These are phyloP conservation scores for Drosophila silvestris DNA, from an alignment of 2,888 invertebrate genomes.

Conservation along the genomic window DNA sequence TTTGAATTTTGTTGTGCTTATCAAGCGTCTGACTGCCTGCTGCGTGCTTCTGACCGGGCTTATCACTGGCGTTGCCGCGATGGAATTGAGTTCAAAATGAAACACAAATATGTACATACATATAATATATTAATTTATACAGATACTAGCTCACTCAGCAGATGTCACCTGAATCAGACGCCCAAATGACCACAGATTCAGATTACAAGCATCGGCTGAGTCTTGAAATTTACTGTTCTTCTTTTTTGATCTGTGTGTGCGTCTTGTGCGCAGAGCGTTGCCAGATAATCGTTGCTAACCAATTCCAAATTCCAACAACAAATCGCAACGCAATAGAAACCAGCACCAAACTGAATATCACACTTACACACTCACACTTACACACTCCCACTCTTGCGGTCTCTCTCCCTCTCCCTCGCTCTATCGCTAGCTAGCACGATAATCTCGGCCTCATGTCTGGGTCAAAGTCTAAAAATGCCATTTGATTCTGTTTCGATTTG, in stretches of 20 bases:
- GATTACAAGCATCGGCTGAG: constrained; percentile 32
- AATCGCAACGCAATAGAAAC: constrained; percentile 50
- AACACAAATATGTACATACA: constrained; percentile 2
- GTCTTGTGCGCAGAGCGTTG: constrained; percentile 16
- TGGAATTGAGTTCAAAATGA: constrained; percentile 57
- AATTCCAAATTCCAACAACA: constrained; percentile 5
- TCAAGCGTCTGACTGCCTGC: constrained; percentile 65
- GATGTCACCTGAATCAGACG: constrained; percentile 50
- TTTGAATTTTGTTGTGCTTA: constrained; percentile 53
- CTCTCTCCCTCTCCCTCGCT: constrained; percentile 26
- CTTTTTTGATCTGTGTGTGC: neutral
- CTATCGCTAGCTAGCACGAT: constrained; percentile 25
- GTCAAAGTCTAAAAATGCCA: constrained; percentile 70
- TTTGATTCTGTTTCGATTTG: constrained; percentile 53
- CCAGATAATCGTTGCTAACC: constrained; percentile 25
- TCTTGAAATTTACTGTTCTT: constrained; percentile 9
- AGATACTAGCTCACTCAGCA: constrained; percentile 15
- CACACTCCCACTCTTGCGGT: constrained; percentile 11
- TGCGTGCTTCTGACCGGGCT: constrained; percentile 57
- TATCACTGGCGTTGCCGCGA: constrained; percentile 52
- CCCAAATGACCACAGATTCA: constrained; percentile 53
- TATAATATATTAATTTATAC: constrained; percentile 1
- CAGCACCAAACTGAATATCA: constrained; percentile 41
- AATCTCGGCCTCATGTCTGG: constrained; percentile 74
- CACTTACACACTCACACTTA: constrained; percentile 4